phyloP scores from a whole-genome alignment of 2,888 invertebrate genomes.

The Lymantria monacha region DNA sequence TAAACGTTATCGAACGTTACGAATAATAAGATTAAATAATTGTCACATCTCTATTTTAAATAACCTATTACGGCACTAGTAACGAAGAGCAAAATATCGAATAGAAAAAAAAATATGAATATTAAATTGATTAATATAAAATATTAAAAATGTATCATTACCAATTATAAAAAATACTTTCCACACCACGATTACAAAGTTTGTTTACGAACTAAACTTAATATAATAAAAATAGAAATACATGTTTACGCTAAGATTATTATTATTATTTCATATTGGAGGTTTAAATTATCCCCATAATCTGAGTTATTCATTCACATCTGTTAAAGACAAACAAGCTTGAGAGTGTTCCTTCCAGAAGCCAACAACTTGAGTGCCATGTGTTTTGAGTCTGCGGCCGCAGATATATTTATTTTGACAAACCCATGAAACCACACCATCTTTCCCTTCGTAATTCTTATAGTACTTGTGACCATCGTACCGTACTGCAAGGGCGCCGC shows the following conservation, averaged over 20 bases:
- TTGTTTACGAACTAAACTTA: background rate
- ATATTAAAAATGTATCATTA: too few relatives aligned
- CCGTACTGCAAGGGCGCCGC: slow-evolving; percentile 25
- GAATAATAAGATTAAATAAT: too few relatives aligned
- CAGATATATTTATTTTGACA: slow-evolving; percentile 28
- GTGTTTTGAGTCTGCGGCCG: slow-evolving; percentile 23
- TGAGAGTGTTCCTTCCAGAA: slow-evolving; percentile 18
- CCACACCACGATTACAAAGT: background rate
- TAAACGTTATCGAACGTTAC: too few relatives aligned
- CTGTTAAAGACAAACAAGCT: slow-evolving; percentile 8
- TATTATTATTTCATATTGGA: background rate
- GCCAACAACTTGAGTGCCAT: slow-evolving; percentile 4
- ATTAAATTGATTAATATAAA: too few relatives aligned
- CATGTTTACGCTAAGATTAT: background rate
- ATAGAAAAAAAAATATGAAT: too few relatives aligned
- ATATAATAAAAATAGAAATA: background rate
- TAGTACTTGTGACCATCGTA: slow-evolving; percentile 32
- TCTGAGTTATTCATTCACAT: background rate
- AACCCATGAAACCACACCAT: slow-evolving; percentile 28
- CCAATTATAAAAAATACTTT: too few relatives aligned
- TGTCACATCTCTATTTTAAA: too few relatives aligned
- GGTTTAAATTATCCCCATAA: background rate
- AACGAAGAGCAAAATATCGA: too few relatives aligned
- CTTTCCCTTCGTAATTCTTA: slow-evolving; percentile 35
- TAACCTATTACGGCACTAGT: too few relatives aligned